phyloP scores from a whole-genome alignment of 2,797 vertebrate genomes.

The Enteromius fasciolatus region DNA sequence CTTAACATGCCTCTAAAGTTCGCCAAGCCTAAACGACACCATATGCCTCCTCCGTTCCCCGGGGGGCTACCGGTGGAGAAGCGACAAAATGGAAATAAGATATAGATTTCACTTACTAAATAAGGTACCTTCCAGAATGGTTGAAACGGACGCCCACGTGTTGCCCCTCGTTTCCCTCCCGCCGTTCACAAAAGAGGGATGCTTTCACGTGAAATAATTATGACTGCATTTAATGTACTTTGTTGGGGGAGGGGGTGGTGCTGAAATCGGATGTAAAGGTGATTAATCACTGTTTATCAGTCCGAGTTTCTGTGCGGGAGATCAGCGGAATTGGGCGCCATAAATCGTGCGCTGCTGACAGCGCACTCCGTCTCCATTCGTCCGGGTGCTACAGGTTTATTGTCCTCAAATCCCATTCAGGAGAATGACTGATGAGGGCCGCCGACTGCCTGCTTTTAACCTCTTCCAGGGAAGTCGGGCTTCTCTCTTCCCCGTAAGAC shows the following conservation, averaged over 20 bases:
- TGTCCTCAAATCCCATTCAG: constrained; percentile 87
- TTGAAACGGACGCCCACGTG: constrained; percentile 23
- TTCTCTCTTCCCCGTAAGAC: constrained; percentile 52
- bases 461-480: constrained; percentile 63
- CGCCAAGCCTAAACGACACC: constrained; percentile 70
- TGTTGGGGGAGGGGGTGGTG: constrained; percentile 69
- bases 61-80: constrained; percentile 47
- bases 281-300: constrained; percentile 89
- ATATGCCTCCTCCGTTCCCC: constrained; percentile 66
- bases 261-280: constrained; percentile 81
- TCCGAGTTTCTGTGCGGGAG: constrained; percentile 82
- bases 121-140: constrained; percentile 47
- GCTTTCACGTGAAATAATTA: constrained; percentile 75
- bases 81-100: constrained; percentile 61
- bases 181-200: constrained; percentile 52
- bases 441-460: constrained; percentile 67
- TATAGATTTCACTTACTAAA: constrained; percentile 56
- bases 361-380: constrained; percentile 84
- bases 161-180: constrained; percentile 36
- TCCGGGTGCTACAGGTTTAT: constrained; percentile 85
- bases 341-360: constrained; percentile 82
- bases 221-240: constrained; percentile 80
- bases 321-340: constrained; percentile 84
- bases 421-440: constrained; percentile 83
- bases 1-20: constrained; percentile 69